These are phyloP conservation scores for Ifrita kowaldi DNA, from an alignment of 2,113 vertebrate species.

Conservation along the genomic window DNA sequence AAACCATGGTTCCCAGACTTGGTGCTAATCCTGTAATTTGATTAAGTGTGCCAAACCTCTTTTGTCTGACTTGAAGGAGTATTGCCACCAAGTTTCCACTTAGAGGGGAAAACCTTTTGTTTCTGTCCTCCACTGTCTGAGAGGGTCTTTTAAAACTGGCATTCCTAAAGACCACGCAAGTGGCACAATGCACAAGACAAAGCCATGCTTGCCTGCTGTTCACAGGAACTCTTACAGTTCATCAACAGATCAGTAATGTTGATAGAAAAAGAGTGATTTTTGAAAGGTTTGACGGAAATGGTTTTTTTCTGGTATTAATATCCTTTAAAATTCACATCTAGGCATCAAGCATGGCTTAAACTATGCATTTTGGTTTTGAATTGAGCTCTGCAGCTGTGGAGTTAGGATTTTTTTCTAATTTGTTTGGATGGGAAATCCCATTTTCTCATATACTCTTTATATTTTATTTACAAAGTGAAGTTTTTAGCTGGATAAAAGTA, in stretches of 20 bases:
- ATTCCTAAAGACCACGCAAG: not conserved
- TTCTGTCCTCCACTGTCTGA: not conserved
- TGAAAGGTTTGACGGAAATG: not conserved
- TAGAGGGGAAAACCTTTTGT: not conserved
- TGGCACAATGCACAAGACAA: not conserved
- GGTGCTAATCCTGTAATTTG: conserved; percentile 28
- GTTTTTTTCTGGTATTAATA: not conserved
- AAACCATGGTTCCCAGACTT: conserved; percentile 10
- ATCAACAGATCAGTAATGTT: not conserved
- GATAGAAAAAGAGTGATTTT: not conserved
- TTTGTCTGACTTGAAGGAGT: conserved; percentile 31
- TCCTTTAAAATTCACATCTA: not conserved
- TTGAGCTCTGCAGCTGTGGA: not conserved
- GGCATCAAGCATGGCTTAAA: not conserved
- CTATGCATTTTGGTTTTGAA: not conserved
- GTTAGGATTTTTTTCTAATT: not conserved
- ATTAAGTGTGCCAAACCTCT: conserved; percentile 24
- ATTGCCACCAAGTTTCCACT: conserved; percentile 26
- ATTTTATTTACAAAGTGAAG: conserved; percentile 7
- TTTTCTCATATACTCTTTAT: not conserved
- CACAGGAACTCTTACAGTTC: not conserved
- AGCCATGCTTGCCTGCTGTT: not conserved
- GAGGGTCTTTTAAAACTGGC: not conserved
- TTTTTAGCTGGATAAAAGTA: not conserved
- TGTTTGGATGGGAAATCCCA: not conserved